Evolutionary conservation across 1,140 invertebrate genomes (phyloP), one percentile per base, ranked within the genome.

Genomic region (Tetramorium alpestre): DNA sequence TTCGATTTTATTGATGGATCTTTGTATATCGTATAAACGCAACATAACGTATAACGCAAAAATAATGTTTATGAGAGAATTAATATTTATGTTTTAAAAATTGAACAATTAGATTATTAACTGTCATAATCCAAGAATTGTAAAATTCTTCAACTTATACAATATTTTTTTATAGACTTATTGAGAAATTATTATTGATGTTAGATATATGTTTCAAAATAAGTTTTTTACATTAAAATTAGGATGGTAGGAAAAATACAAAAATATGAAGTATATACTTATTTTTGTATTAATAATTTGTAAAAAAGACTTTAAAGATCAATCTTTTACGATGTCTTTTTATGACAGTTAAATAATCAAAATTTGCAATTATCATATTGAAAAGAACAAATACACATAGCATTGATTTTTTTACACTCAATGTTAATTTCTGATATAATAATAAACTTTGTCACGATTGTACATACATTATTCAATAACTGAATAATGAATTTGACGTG

Each of bases 71-170:
- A 5, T 33, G 3, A 78, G 18, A 78, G n/a, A 47, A 47, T 13
- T 47, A 54, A 54, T n/a, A 54, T 54, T 54, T 54, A 16, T 22
- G n/a, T 54, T 13, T 13, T 33, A 67, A 54, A 67, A 67, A 22
- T 65, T 41, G 8, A 78, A 78, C 56, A 78, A 67, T 22, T 78
- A 33, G 0, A 11, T 67, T n/a, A 41, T 80, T 22, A 69, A 80
- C 22, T n/a, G 13, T 41, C n/a, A 56, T 67, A 54, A 38, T 80
- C 18, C 16, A 54, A 54, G 51, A 54, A 54, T 54, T 16, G 18
- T 3, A 11, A 25, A 62, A 77, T 33, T 28, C 8, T 58, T 54
- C 16, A 22, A 58, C 44, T 44, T 60, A 22, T 75, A 16, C 18
- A 72, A 78, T 69, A 69, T 44, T 38, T 41, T 28, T 41, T 65